Conservation (phyloP, 2,113 vertebrate species). For the Halichoerus grypus region DNA sequence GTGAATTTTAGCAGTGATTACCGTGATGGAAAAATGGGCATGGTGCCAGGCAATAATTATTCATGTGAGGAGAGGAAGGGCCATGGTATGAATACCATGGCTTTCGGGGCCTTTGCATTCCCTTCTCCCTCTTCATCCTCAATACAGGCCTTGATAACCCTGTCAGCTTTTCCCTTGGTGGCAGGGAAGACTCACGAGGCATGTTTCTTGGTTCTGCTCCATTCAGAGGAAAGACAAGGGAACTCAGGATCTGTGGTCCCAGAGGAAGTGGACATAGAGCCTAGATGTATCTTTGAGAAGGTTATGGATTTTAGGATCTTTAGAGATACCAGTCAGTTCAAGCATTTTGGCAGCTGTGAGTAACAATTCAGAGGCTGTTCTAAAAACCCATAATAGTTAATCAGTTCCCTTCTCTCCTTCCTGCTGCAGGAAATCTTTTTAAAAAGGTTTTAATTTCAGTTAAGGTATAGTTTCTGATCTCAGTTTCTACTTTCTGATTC, state of each 20-base stretch:
- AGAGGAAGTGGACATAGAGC: not conserved
- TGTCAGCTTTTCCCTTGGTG: not conserved
- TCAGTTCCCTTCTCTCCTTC: not conserved
- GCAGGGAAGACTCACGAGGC: not conserved
- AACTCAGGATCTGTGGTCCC: not conserved
- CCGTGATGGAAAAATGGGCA: not conserved
- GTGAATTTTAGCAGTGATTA: not conserved
- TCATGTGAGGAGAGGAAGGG: not conserved
- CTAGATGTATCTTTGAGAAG: not conserved
- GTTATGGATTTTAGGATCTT: not conserved
- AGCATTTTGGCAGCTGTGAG: not conserved
- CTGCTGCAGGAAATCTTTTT: not conserved
- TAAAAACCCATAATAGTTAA: not conserved
- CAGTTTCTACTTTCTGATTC: not conserved
- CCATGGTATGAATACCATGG: not conserved
- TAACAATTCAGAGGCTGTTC: not conserved
- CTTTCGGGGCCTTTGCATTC: not conserved
- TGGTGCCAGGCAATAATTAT: not conserved
- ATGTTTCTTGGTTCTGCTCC: not conserved
- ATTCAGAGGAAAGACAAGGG: not conserved
- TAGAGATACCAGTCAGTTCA: not conserved
- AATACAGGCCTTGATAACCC: not conserved
- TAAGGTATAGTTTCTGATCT: not conserved
- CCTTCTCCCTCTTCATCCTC: not conserved
- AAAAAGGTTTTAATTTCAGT: not conserved